phyloP scores from a whole-genome alignment of 1,140 invertebrate species.

The roundworm (Caenorhabditis elegans) region WBcel235 BX284604.4:11328001-11328500 shows the following conservation, averaged over 20 bases:
- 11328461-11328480: constrained; percentile 40
- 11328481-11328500: background rate
- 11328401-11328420: constrained; percentile 84
- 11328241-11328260: constrained; percentile 52
- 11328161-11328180: constrained; percentile 71
- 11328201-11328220: constrained; percentile 93
- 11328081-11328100: constrained; percentile 49
- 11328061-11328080: constrained; percentile 45
- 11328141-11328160: constrained; percentile 41
- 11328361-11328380: constrained; percentile 74
- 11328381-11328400: constrained; percentile 82
- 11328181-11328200: constrained; percentile 87
- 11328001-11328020: background rate
- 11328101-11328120: constrained; percentile 55
- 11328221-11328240: constrained; percentile 95
- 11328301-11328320: constrained; percentile 94
- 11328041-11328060: constrained; percentile 34
- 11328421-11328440: constrained; percentile 95
- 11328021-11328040: constrained; percentile 33
- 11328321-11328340: background rate
- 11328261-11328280: constrained; percentile 79
- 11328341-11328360: background rate
- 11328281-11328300: constrained; percentile 95
- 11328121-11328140: constrained; percentile 63
- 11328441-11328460: constrained; percentile 95